These are phyloP conservation scores for Aphelinus atriplicis DNA, from an alignment of 1,140 invertebrate genomes.

Conservation along the genomic window DNA sequence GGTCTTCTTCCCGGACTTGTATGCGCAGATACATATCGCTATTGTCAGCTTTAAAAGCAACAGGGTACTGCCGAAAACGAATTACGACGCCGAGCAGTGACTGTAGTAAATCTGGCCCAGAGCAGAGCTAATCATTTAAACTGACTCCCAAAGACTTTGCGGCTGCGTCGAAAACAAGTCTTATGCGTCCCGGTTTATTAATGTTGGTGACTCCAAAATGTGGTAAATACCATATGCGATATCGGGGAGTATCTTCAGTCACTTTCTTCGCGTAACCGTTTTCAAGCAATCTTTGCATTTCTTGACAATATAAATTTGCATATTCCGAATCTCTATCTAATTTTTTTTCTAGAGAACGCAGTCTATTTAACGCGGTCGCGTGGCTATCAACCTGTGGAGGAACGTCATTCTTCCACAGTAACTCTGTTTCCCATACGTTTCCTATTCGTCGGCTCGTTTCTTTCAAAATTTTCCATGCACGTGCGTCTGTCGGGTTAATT, in stretches of 20 bases:
- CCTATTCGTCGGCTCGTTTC: constrained; percentile 18
- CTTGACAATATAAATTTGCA: constrained; percentile 13
- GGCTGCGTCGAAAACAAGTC: constrained; percentile 51
- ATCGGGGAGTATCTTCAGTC: not conserved
- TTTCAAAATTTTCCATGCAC: constrained; percentile 11
- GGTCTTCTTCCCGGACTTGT: not conserved
- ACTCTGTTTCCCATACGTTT: constrained; percentile 38
- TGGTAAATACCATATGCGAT: constrained; percentile 45
- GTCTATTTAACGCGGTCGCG: constrained; percentile 13
- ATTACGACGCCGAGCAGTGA: not conserved
- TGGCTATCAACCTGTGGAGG: constrained; percentile 7
- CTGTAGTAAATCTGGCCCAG: not conserved
- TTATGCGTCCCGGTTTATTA: constrained; percentile 46
- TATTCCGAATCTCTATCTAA: constrained; percentile 16
- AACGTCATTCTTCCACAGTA: constrained; percentile 30
- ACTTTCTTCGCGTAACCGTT: constrained; percentile 41
- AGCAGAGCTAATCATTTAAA: constrained; percentile 44
- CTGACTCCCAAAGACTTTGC: constrained; percentile 39
- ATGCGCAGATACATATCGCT: constrained; percentile 2
- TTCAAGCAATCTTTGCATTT: constrained; percentile 39
- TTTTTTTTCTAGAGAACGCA: constrained; percentile 21
- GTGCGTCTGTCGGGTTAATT: not conserved
- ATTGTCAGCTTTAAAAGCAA: not conserved
- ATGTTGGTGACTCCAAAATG: constrained; percentile 48
- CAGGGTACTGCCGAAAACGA: not conserved